Conservation (phyloP, 2,888 invertebrate genomes). For the Chrysopilus asiliformis region DNA sequence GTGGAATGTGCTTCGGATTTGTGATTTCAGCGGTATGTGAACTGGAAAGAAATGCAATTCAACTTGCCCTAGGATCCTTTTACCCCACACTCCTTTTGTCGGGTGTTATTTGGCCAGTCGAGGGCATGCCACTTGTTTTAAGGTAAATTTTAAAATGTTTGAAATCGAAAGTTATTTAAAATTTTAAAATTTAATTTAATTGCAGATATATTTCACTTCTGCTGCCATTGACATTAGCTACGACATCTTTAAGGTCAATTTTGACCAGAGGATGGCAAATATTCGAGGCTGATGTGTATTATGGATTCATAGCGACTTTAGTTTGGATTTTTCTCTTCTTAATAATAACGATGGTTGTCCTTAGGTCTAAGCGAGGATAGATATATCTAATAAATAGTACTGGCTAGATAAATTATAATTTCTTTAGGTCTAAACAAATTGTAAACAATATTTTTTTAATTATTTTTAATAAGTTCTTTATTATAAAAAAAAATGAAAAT, state of each 20-base stretch:
- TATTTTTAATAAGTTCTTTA: no score
- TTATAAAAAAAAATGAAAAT: no score
- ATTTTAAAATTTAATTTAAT: slow-evolving; percentile 1
- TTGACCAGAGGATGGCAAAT: slow-evolving; percentile 80
- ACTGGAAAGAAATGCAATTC: slow-evolving; percentile 84
- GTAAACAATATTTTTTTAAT: no score
- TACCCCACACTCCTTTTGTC: slow-evolving; percentile 86
- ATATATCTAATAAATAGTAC: no score
- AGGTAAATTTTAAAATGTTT: slow-evolving; percentile 29
- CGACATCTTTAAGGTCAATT: slow-evolving; percentile 77
- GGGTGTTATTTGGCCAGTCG: slow-evolving; percentile 93
- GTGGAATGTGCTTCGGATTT: slow-evolving; percentile 95
- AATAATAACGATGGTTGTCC: slow-evolving; percentile 62
- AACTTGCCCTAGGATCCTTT: slow-evolving; percentile 83
- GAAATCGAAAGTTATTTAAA: background rate
- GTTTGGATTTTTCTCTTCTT: slow-evolving; percentile 76
- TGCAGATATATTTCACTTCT: slow-evolving; percentile 60
- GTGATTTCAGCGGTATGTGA: slow-evolving; percentile 87
- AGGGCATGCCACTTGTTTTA: slow-evolving; percentile 81
- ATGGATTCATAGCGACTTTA: slow-evolving; percentile 73
- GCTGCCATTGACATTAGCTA: slow-evolving; percentile 81
- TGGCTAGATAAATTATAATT: no score
- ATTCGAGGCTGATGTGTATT: slow-evolving; percentile 67
- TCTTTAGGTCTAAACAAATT: no score
- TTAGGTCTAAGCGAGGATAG: slow-evolving; percentile 70